Evolutionary conservation across 2,113 vertebrate genomes (phyloP).

Genomic region (Chascanopsetta lugubris): DNA sequence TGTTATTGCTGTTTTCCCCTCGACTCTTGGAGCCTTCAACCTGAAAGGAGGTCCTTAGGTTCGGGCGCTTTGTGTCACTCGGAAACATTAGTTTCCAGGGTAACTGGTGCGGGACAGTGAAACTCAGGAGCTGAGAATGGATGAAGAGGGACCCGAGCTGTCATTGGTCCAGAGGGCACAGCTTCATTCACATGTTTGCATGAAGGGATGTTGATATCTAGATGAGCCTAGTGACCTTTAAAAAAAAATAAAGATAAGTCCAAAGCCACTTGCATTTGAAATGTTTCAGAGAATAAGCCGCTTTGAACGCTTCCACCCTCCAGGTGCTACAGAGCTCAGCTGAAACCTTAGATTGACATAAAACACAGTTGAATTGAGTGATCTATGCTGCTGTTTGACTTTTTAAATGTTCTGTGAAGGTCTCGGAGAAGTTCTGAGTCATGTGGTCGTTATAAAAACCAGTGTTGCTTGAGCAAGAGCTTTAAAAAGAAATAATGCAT

Average conservation of each 20-base stretch:
- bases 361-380: slow-evolving; percentile 35
- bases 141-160: slow-evolving; percentile 44
- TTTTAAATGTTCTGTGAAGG: slow-evolving; percentile 43
- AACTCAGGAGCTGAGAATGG: slow-evolving; percentile 59
- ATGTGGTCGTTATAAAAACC: slow-evolving; percentile 35
- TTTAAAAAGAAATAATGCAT: no score
- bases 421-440: slow-evolving; percentile 36
- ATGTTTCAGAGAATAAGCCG: slow-evolving; percentile 48
- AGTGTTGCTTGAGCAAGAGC: no score
- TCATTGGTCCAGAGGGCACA: slow-evolving; percentile 40
- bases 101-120: slow-evolving; percentile 67
- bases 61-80: slow-evolving; percentile 71
- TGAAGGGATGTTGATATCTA: slow-evolving; percentile 35
- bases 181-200: slow-evolving; percentile 29
- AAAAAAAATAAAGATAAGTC: slow-evolving; percentile 35
- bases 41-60: slow-evolving; percentile 72
- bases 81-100: slow-evolving; percentile 76
- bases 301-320: slow-evolving; percentile 38
- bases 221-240: slow-evolving; percentile 49
- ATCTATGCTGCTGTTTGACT: slow-evolving; percentile 36
- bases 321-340: slow-evolving; percentile 32
- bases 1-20: slow-evolving; percentile 75
- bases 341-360: slow-evolving; percentile 49
- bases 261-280: slow-evolving; percentile 43
- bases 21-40: slow-evolving; percentile 62